Percentiles rank a stretch among this genome's conserved stretches.
Evolutionary conservation across 2,888 invertebrate species (phyloP).

Genomic region (Drosophila lutescens): DNA sequence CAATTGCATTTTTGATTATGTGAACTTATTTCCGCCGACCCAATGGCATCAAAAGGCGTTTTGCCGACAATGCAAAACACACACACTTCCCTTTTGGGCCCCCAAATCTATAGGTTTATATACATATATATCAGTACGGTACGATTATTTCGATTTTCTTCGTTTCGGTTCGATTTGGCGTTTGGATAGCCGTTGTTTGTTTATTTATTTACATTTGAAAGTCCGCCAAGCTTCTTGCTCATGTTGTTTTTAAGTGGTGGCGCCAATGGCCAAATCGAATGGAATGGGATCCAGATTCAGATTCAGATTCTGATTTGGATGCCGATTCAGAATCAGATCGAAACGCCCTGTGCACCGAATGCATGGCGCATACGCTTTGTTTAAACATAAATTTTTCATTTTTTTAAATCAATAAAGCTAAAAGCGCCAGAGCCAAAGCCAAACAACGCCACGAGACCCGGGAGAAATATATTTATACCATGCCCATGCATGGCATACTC

Average conservation of each 20-base stretch:
- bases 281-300: constrained; percentile 16
- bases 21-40: constrained; percentile 64
- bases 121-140: neutral
- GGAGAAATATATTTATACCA: constrained; percentile 61
- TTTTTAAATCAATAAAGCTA: constrained; percentile 77
- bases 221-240: constrained; percentile 69
- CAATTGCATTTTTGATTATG: constrained; percentile 73
- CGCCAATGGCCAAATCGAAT: constrained; percentile 60
- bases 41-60: constrained; percentile 57
- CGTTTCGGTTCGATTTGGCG: constrained; percentile 35
- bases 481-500: constrained; percentile 1
- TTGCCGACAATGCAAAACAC: constrained; percentile 59
- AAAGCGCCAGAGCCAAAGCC: constrained; percentile 60
- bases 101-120: neutral
- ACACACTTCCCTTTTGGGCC: constrained; percentile 18
- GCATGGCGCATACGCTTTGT: constrained; percentile 53
- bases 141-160: constrained; percentile 29
- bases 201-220: constrained; percentile 75
- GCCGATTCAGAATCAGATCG: neutral
- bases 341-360: constrained; percentile 36
- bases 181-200: constrained; percentile 43
- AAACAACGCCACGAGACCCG: constrained; percentile 74
- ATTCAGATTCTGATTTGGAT: neutral
- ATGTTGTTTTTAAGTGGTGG: constrained; percentile 80
- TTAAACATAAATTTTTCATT: constrained; percentile 80